Evolutionary conservation across 2,888 invertebrate genomes (phyloP).

Genomic region (Pristionchus arcanus): DNA sequence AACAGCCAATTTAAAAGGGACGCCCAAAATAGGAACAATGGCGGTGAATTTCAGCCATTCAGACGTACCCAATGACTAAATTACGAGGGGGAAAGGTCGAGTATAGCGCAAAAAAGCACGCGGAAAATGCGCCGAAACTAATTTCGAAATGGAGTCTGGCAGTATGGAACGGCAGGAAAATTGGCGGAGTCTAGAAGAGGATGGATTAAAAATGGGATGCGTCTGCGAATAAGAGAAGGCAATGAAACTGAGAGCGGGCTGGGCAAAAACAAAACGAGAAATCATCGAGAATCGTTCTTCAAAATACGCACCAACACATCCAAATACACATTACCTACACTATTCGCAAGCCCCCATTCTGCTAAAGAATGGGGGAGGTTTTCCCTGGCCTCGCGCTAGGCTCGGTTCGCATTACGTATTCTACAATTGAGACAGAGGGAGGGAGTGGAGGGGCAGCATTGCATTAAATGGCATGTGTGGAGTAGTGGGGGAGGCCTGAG

Average conservation of each 20-base stretch:
- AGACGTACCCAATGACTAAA: neutral
- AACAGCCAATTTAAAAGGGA: neutral
- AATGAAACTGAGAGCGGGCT: neutral
- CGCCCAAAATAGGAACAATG: neutral
- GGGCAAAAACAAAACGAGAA: neutral
- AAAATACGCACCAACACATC: neutral
- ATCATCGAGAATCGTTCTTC: neutral
- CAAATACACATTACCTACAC: neutral
- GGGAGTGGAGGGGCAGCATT: neutral
- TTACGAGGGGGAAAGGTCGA: neutral
- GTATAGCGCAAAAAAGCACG: neutral
- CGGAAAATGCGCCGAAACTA: neutral
- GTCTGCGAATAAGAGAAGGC: neutral
- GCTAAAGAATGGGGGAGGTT: neutral
- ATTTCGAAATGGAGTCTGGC: neutral
- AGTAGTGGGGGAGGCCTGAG: neutral
- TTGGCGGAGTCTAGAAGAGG: neutral
- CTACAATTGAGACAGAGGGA: conserved; percentile 33
- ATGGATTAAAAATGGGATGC: conserved; percentile 19
- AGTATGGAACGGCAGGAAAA: neutral
- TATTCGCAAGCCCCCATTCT: neutral
- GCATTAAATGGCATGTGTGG: conserved; percentile 51
- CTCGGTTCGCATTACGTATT: conserved; percentile 48
- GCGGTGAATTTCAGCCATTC: neutral
- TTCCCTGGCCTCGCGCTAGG: neutral